These are phyloP conservation scores for Lasiurus borealis DNA, from an alignment of 2,113 vertebrate species.

Conservation along the genomic window DNA sequence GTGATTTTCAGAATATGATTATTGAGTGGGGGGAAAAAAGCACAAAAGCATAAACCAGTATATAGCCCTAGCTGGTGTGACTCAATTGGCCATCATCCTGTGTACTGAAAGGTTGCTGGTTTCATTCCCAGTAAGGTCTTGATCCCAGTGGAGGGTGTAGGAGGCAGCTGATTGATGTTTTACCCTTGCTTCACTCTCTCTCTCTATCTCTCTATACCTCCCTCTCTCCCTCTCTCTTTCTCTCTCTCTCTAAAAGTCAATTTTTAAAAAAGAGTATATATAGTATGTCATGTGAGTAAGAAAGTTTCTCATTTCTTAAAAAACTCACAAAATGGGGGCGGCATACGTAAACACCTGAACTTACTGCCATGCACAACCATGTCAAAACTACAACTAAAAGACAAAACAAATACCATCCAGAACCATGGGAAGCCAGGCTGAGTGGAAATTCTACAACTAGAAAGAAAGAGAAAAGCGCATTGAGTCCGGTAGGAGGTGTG, in stretches of 20 bases:
- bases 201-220: neutral
- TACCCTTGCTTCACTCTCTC: neutral
- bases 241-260: neutral
- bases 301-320: slow-evolving; percentile 8
- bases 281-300: neutral
- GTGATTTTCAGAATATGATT: slow-evolving; percentile 11
- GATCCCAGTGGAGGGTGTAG: neutral
- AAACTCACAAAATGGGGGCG: neutral
- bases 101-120: neutral
- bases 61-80: neutral
- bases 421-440: too few relatives aligned
- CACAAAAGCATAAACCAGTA: neutral
- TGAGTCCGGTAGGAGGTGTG: too few relatives aligned
- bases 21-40: neutral
- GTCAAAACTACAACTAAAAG: too few relatives aligned
- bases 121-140: neutral
- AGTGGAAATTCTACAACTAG: too few relatives aligned
- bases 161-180: neutral
- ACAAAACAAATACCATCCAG: too few relatives aligned
- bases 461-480: too few relatives aligned
- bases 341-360: too few relatives aligned
- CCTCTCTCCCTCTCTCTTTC: too few relatives aligned
- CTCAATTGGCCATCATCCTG: neutral
- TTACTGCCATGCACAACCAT: too few relatives aligned
- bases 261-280: neutral